Evolutionary conservation across 2,113 vertebrate species (phyloP), one percentile per base, ranked within the genome.

Genomic region (Dipodomys merriami): DNA sequence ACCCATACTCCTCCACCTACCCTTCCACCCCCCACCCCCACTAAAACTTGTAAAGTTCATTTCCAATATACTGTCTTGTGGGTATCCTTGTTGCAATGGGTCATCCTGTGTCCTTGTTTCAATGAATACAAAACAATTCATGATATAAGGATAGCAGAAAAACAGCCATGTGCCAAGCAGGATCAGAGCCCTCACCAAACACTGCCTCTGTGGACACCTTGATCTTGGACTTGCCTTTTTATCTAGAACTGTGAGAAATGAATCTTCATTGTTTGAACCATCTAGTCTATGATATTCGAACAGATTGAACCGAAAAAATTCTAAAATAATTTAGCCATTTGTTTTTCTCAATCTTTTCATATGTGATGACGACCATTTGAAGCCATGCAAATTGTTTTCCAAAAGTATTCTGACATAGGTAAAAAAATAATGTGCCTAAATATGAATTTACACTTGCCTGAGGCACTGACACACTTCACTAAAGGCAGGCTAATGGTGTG

Each of bases 361-460:
- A 73, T 86, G 18, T 82, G 22, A 84, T 60, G 29, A 74, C 93
- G 62, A 39, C 16, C 22, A 78, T 7, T 77, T 11, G 73, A 69
- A 22, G n/a, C 27, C 88, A 93, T 8, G 23, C 11, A 79, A 91
- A 27, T 85, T 49, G 53, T 77, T 84, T 81, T 86, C 72, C 46
- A 30, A 88, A 89, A 29, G 60, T 73, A 79, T 88, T 33, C 30
- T 73, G n/a, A 25, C 76, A 3, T 69, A 49, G 1, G 49, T 9
- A 84, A 74, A 96, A 96, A 95, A 74, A 96, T 91, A 0, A 89
- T 95, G 46, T 97, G 92, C 68, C 69, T 95, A 49, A 96, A 95
- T 9, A 92, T 5, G 49, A 89, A 92, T 65, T 88, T 88, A 69
- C 12, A 94, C 33, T 85, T 35, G 65, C 15, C 35, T 77, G 79